Base-by-base conservation (phyloP, 1,140 invertebrate genomes). In the Ostrea edulis region DNA sequence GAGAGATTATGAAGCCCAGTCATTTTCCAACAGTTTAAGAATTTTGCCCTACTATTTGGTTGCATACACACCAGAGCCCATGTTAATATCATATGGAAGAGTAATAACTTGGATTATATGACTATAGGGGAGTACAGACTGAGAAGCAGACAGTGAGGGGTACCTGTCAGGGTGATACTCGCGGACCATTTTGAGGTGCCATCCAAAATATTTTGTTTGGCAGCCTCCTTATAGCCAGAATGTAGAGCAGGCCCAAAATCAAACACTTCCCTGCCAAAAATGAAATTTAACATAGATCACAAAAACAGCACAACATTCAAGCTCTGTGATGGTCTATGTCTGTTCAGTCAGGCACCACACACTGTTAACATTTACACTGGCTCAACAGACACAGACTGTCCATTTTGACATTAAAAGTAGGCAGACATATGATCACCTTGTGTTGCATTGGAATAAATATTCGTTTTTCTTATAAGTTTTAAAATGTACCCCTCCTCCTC, bases 131-230 rank as follows among this genome's bases (percentile, higher is more conserved):
- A 17, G 55, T 62, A 20, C n/a, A 62, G 17, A 62, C 14, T 62
- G 17, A 62, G 35, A 44, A 44, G 55, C n/a, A 20, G n/a, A n/a
- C n/a, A n/a, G 54, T 5, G 17, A 17, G 52, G 53, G 58, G 68
- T 90, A 95, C 94, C 94, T 92, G 94, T 95, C 8, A 95, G 95
- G 94, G 98, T 98, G 96, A 99, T 98, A 97, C 99, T 99, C 96
- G 98, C 99, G 95, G 98, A 99, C 99, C 99, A 99, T 96, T 99
- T 99, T 94, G 98, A 99, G 94, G 98, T 99, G 95, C 99, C 99
- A 96, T 99, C 99, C 95, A 99, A 97, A 96, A 99, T 98, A 95
- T 97, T 97, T 96, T 97, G 97, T 96, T 99, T 98, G 92, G 98
- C 98, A 96, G 98, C 97, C 96, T 99, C 98, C 96, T 99, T 97